A percentile compares a stretch with the other conserved stretches of the same genome.
These are phyloP conservation scores for Triplophysa yarkandensis DNA, from an alignment of 2,797 vertebrate genomes.

Conservation along the genomic window DNA sequence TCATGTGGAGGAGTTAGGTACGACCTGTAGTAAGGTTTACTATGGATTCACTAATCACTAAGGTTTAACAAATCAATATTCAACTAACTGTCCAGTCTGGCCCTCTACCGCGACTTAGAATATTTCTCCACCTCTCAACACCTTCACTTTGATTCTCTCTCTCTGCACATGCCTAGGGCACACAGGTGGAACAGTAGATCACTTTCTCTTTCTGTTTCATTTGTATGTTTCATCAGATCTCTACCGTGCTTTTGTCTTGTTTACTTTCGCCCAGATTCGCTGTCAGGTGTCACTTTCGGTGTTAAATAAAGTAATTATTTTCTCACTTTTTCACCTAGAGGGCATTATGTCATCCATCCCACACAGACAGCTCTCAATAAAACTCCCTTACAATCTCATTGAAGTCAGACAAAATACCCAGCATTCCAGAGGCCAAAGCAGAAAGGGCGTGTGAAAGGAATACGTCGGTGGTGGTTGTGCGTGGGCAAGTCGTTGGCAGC, in stretches of 20 bases:
- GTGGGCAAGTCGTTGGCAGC: slow-evolving; percentile 58
- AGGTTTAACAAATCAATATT: background rate
- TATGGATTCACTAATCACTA: background rate
- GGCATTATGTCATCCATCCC: slow-evolving; percentile 61
- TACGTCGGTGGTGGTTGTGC: slow-evolving; percentile 64
- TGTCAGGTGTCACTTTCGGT: slow-evolving; percentile 74
- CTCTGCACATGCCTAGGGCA: slow-evolving; percentile 17
- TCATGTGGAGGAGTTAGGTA: background rate
- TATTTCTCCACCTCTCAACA: slow-evolving; percentile 1
- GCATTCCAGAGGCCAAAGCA: slow-evolving; percentile 34
- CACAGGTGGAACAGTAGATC: slow-evolving; percentile 41
- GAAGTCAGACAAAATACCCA: slow-evolving; percentile 43
- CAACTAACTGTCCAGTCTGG: slow-evolving; percentile 50
- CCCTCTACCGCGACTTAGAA: slow-evolving; percentile 59
- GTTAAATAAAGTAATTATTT: slow-evolving; percentile 70
- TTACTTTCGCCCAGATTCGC: slow-evolving; percentile 69
- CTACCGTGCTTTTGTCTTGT: slow-evolving; percentile 27
- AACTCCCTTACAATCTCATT: slow-evolving; percentile 40
- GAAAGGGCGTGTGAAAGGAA: slow-evolving; percentile 56
- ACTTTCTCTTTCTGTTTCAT: slow-evolving; percentile 14
- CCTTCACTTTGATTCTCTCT: background rate
- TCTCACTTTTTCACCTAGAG: slow-evolving; percentile 64
- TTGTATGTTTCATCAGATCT: slow-evolving; percentile 12
- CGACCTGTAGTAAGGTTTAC: background rate
- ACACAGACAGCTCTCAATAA: slow-evolving; percentile 50